Conservation (phyloP, 2,113 vertebrate genomes). For the Cottus gobio region DNA sequence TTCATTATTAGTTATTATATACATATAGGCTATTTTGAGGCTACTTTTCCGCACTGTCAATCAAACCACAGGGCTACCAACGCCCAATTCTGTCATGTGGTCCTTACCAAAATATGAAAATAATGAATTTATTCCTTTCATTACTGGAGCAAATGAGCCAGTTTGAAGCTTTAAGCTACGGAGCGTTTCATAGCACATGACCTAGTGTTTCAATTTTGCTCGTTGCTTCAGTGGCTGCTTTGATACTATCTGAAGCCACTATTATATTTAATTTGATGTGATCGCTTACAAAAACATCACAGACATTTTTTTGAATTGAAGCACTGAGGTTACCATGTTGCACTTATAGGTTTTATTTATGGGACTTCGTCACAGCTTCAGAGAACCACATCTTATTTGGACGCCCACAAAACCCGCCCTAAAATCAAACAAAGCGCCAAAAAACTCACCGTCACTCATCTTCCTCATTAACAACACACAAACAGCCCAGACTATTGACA, state of each 20-base stretch:
- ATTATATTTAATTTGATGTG: constrained; percentile 29
- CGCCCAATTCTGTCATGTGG: constrained; percentile 12
- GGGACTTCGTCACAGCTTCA: constrained; percentile 1
- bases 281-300: constrained; percentile 30
- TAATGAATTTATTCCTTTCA: constrained; percentile 7
- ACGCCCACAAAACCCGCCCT: not conserved
- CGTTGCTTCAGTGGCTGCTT: not conserved
- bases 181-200: constrained; percentile 9
- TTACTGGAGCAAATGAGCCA: not conserved
- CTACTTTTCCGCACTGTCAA: not conserved
- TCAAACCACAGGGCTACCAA: constrained; percentile 3
- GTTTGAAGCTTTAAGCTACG: constrained; percentile 14
- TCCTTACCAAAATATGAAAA: not conserved
- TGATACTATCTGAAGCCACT: not conserved
- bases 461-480: not conserved
- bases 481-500: constrained; percentile 14
- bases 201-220: constrained; percentile 1
- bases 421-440: not conserved
- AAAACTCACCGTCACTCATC: not conserved
- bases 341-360: constrained; percentile 38
- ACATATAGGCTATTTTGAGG: not conserved
- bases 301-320: constrained; percentile 27
- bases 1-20: not conserved
- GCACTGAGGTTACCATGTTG: not conserved
- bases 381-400: not conserved